Evolutionary conservation across 2,888 invertebrate genomes (phyloP).

Genomic region (Drosophila parthenogenetica): DNA sequence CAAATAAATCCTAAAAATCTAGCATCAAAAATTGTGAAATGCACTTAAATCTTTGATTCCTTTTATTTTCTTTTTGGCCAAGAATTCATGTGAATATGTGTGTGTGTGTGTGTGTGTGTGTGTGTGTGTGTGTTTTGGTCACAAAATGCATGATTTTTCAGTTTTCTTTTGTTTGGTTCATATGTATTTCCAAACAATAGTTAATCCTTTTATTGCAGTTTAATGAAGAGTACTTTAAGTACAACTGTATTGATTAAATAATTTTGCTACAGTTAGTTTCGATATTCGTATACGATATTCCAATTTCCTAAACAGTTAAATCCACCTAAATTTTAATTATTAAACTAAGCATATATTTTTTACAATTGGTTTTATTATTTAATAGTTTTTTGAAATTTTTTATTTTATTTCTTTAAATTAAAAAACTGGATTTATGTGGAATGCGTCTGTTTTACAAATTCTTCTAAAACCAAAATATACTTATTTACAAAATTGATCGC

Average conservation of each 20-base stretch:
- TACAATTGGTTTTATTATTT: too few species aligned
- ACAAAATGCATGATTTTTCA: slow-evolving; percentile 35
- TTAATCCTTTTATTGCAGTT: slow-evolving; percentile 3
- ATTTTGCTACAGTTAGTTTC: too few species aligned
- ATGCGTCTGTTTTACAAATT: too few species aligned
- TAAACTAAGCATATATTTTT: too few species aligned
- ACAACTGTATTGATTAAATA: background rate
- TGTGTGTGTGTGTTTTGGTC: slow-evolving; percentile 11
- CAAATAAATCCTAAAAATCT: slow-evolving; percentile 30
- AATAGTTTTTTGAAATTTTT: too few species aligned
- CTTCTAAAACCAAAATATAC: too few species aligned
- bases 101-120: slow-evolving; percentile 7
- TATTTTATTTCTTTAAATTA: too few species aligned
- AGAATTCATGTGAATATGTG: slow-evolving; percentile 20
- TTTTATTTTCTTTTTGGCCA: slow-evolving; percentile 1
- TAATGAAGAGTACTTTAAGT: background rate
- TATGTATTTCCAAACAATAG: background rate
- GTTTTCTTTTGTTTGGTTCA: background rate
- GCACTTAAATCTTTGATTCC: slow-evolving; percentile 32
- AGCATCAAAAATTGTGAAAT: slow-evolving; percentile 40
- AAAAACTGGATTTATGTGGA: too few species aligned
- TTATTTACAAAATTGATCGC: too few species aligned
- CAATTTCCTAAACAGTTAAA: too few species aligned
- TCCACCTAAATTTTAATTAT: too few species aligned
- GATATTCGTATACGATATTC: too few species aligned